Conservation (phyloP, 2,888 invertebrate species). For the Scelioninae gen. 1 region DNA sequence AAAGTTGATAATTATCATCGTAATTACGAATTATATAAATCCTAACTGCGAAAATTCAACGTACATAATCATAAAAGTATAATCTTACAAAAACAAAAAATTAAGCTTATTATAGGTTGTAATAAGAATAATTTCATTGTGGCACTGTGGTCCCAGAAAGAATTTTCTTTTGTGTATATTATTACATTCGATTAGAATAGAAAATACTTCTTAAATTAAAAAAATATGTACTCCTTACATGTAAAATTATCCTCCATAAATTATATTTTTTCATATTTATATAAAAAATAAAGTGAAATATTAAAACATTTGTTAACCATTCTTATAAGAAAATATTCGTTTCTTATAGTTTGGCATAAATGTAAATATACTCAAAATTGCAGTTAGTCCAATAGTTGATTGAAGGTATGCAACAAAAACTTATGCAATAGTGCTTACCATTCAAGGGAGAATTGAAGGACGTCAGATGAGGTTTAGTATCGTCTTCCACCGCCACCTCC, state of each 20-base stretch:
- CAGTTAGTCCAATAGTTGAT: constrained; percentile 44
- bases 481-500: constrained; percentile 83
- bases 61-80: constrained; percentile 3
- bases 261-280: no score
- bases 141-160: constrained; percentile 41
- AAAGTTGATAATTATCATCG: no score
- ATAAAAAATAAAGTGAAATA: no score
- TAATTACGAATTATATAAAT: constrained; percentile 25
- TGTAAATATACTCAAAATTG: constrained; percentile 34
- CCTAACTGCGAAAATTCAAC: constrained; percentile 35
- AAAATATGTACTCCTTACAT: no score
- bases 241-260: no score
- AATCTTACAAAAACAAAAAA: constrained; percentile 11
- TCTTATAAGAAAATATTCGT: no score
- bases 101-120: background rate
- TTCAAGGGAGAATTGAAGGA: constrained; percentile 73
- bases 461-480: constrained; percentile 76
- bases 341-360: no score
- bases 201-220: constrained; percentile 2
- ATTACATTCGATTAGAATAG: background rate
- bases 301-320: no score
- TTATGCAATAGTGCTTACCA: constrained; percentile 77
- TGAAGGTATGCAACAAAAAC: constrained; percentile 12
- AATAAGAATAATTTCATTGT: background rate
- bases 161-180: constrained; percentile 13